phyloP scores from a whole-genome alignment of 2,888 invertebrate genomes.

The Norana najaformis region DNA sequence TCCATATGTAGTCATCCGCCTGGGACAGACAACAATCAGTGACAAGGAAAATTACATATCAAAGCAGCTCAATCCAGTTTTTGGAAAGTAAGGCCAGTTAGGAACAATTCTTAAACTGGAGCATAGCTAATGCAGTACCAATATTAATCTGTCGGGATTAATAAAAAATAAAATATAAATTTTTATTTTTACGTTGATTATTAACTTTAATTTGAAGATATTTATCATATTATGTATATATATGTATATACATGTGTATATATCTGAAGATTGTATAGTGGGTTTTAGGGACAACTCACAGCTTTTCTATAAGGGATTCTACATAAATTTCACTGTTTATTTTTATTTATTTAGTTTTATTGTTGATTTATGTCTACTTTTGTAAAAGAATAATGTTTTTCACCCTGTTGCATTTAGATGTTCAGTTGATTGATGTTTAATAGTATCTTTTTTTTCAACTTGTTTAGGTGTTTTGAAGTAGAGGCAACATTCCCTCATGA shows the following conservation, averaged over 20 bases:
- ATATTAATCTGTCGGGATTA: background rate
- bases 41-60: slow-evolving; percentile 89
- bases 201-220: too few relatives aligned
- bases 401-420: background rate
- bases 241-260: too few relatives aligned
- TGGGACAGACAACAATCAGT: slow-evolving; percentile 79
- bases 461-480: slow-evolving; percentile 81
- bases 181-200: too few relatives aligned
- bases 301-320: too few relatives aligned
- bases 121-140: too few relatives aligned
- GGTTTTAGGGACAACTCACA: too few relatives aligned
- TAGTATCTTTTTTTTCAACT: background rate
- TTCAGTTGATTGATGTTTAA: background rate
- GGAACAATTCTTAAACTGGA: background rate
- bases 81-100: slow-evolving; percentile 69
- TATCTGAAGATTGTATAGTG: too few relatives aligned
- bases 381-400: too few relatives aligned
- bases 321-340: too few relatives aligned
- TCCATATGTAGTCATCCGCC: slow-evolving; percentile 83
- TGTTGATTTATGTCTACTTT: too few relatives aligned
- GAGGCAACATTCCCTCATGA: slow-evolving; percentile 91
- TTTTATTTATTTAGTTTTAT: too few relatives aligned
- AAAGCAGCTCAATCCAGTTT: slow-evolving; percentile 88
- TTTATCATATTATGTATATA: too few relatives aligned
- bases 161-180: background rate